Evolutionary conservation across 2,797 vertebrate genomes (phyloP), one percentile per base, ranked within the genome.

Genomic region (Enteromius treurensis): DNA sequence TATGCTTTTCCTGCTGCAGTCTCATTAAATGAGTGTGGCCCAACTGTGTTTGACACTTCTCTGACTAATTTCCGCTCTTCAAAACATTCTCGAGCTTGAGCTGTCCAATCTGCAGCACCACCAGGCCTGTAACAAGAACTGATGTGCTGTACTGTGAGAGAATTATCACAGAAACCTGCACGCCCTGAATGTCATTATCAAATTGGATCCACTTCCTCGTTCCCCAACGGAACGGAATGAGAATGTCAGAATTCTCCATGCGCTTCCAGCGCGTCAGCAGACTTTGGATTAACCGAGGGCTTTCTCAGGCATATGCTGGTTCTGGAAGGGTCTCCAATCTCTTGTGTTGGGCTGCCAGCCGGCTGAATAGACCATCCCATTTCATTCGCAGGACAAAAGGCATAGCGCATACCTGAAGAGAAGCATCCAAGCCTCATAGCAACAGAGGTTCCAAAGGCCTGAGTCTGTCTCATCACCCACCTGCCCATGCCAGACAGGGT

Each of bases 141-240:
- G 82, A 86, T 86, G 86, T 87, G 84, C 86, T 60, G 79, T 73
- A 85, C 86, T 23, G 68, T 80, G 81, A 58, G 80, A 55, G 80
- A 85, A 83, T 17, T 65, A 34, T 86, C 53, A 83, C 47, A 21
- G 85, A 88, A 81, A 86, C 76, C 82, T 80, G 89, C 78, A 89
- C 86, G 77, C 88, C 69, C 86, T 84, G 87, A 86, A 89, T 91
- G 88, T 91, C 89, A 92, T 93, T 92, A 91, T 90, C 84, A 89
- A 90, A 92, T 88, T 83, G 90, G 82, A 87, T 91, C 79, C 83
- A 80, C 83, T 86, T 90, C 62, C 71, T 81, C 58, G 77, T 86
- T 83, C 69, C 23, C 15, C 77, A 58, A 88, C 6, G 29, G 40
- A 85, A 80, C 86, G 85, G 29, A 82, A 83, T 62, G 86, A 87